Evolutionary conservation across 2,888 invertebrate species (phyloP).

Genomic region (Macrophya alboannulata): DNA sequence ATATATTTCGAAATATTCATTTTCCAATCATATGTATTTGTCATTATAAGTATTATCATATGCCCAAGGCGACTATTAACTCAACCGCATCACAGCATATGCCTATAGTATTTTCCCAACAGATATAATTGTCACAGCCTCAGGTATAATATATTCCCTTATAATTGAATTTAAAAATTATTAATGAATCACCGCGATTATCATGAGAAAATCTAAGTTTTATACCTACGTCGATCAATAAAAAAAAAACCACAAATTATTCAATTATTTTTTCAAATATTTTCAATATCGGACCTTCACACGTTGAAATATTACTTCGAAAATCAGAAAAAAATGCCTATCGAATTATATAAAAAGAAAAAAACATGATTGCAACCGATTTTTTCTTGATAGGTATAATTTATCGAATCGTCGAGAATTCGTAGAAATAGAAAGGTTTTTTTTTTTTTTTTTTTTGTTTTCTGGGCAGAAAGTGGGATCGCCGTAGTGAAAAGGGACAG

Average conservation of each 20-base stretch:
- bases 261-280: neutral
- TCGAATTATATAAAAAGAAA: no score
- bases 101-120: conserved; percentile 6
- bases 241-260: neutral
- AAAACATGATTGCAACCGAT: no score
- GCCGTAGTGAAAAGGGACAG: neutral
- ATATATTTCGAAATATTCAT: conserved; percentile 2
- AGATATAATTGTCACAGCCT: neutral
- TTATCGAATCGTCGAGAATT: no score
- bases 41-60: neutral
- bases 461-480: neutral
- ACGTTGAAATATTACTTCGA: no score
- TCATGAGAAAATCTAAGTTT: neutral
- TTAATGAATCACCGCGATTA: neutral
- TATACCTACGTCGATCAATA: no score
- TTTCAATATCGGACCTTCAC: no score
- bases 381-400: no score
- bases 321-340: no score
- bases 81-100: neutral
- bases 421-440: no score
- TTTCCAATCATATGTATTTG: conserved; percentile 21
- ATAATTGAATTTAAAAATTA: neutral
- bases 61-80: conserved; percentile 17
- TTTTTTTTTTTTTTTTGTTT: neutral
- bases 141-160: conserved; percentile 11